These are phyloP conservation scores for Cydia splendana DNA, from an alignment of 1,140 invertebrate genomes.

Conservation along the genomic window DNA sequence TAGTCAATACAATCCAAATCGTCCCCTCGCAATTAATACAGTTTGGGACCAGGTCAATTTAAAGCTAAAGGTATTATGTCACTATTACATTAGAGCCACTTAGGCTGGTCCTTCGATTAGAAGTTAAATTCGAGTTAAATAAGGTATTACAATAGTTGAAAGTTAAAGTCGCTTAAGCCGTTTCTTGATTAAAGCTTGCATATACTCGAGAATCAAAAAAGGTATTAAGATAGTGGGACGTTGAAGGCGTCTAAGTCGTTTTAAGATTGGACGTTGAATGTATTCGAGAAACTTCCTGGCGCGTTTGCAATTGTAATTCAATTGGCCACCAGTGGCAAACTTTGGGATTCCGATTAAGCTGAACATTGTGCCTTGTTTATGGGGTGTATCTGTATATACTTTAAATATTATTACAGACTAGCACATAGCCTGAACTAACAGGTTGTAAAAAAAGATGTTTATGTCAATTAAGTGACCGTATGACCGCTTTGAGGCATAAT, in stretches of 20 bases:
- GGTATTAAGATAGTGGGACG: not conserved
- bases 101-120: not conserved
- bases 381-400: not conserved
- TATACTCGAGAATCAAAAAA: not conserved
- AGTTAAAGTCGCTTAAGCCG: not conserved
- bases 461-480: too few relatives aligned
- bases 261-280: not conserved
- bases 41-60: not conserved
- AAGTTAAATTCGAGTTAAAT: not conserved
- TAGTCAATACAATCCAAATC: slow-evolving; percentile 6
- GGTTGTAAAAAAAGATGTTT: too few relatives aligned
- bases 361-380: slow-evolving; percentile 5
- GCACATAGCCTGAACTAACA: too few relatives aligned
- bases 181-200: not conserved
- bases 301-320: slow-evolving; percentile 16
- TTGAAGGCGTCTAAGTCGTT: not conserved
- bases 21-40: slow-evolving; percentile 13
- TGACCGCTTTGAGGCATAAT: too few relatives aligned
- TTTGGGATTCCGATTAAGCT: slow-evolving; percentile 19
- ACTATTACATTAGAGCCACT: not conserved
- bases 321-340: slow-evolving; percentile 15
- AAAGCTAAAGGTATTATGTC: not conserved
- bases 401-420: too few relatives aligned
- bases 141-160: not conserved
- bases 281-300: not conserved